Percentiles rank a stretch among this genome's conserved stretches.
Conservation (phyloP, 2,113 vertebrate genomes). For the Silurus glanis region DNA sequence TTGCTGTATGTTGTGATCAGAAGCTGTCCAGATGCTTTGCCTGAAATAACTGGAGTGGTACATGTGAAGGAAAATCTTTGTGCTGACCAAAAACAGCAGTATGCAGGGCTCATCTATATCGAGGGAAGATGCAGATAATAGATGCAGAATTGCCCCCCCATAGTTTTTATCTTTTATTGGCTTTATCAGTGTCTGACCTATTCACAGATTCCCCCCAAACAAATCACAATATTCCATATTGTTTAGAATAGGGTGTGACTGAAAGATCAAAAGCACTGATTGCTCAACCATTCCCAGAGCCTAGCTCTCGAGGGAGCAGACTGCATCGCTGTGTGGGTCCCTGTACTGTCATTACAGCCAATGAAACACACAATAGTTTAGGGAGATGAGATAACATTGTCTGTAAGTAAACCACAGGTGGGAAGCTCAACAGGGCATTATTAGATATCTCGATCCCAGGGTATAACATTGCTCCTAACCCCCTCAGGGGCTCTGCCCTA, state of each 20-base stretch:
- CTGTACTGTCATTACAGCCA: conserved; percentile 70
- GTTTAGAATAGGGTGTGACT: conserved; percentile 60
- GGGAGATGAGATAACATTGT: conserved; percentile 79
- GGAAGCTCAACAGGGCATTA: conserved; percentile 72
- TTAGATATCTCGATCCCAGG: conserved; percentile 77
- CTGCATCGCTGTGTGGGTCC: conserved; percentile 63
- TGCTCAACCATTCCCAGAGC: conserved; percentile 70
- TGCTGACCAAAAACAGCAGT: background rate
- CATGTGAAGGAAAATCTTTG: background rate
- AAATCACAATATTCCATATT: conserved; percentile 15
- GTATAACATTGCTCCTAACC: conserved; percentile 75
- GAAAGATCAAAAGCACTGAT: conserved; percentile 61
- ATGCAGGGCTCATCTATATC: background rate
- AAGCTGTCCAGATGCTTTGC: background rate
- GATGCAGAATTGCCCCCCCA: background rate
- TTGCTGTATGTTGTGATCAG: conserved; percentile 3
- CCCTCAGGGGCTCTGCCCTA: conserved; percentile 64
- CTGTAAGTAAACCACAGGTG: conserved; percentile 70
- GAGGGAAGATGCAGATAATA: background rate
- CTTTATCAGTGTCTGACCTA: background rate
- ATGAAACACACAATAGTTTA: conserved; percentile 72
- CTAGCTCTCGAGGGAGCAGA: conserved; percentile 63
- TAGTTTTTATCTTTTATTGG: background rate
- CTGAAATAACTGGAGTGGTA: background rate
- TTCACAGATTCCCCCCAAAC: conserved; percentile 21